Evolutionary conservation across 2,888 invertebrate genomes (phyloP).

Genomic region (Xylota segnis): DNA sequence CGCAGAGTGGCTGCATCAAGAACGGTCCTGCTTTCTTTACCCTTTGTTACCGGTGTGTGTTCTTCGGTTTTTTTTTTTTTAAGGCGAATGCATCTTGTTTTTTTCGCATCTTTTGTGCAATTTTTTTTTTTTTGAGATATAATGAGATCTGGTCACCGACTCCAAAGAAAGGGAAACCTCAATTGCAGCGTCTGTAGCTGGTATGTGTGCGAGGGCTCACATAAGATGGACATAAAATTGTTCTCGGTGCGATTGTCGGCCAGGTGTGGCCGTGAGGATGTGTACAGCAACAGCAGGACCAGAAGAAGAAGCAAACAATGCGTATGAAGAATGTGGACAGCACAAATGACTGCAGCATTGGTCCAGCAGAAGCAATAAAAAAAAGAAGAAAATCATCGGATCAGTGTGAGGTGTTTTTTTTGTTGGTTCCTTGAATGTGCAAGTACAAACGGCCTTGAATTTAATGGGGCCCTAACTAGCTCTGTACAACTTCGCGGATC

Average conservation of each 20-base stretch:
- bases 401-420: slow-evolving; percentile 9
- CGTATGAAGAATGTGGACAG: slow-evolving; percentile 38
- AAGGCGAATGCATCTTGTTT: slow-evolving; percentile 61
- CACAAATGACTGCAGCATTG: slow-evolving; percentile 44
- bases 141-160: slow-evolving; percentile 68
- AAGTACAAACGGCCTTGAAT: slow-evolving; percentile 68
- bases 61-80: slow-evolving; percentile 28
- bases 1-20: slow-evolving; percentile 43
- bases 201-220: slow-evolving; percentile 16
- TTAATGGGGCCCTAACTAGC: slow-evolving; percentile 54
- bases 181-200: slow-evolving; percentile 61
- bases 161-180: slow-evolving; percentile 71
- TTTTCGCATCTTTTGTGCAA: slow-evolving; percentile 66
- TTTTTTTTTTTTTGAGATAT: slow-evolving; percentile 44
- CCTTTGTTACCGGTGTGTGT: slow-evolving; percentile 48
- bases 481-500: slow-evolving; percentile 17
- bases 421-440: slow-evolving; percentile 14
- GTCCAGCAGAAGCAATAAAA: slow-evolving; percentile 46
- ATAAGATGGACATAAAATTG: slow-evolving; percentile 31
- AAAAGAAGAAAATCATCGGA: slow-evolving; percentile 29
- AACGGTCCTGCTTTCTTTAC: slow-evolving; percentile 54
- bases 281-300: slow-evolving; percentile 34
- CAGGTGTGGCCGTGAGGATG: slow-evolving; percentile 68
- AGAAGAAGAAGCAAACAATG: slow-evolving; percentile 48
- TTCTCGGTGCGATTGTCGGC: slow-evolving; percentile 57